Evolutionary conservation across 2,888 invertebrate genomes (phyloP).

Genomic region (Caenorhabditis becei): DNA sequence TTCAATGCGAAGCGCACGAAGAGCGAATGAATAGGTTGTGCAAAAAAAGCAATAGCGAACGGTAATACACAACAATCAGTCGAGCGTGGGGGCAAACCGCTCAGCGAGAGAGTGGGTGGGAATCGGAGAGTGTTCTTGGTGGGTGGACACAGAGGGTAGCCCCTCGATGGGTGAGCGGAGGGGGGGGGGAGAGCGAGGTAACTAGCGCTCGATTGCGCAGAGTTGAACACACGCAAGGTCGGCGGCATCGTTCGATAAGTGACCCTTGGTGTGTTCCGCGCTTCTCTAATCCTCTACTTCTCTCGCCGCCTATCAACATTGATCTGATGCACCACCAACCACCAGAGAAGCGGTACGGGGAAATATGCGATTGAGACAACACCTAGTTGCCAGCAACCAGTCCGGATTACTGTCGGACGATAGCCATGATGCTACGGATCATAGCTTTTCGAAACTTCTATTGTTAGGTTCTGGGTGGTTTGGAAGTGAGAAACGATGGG

Average conservation of each 20-base stretch:
- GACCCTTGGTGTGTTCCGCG: conserved; percentile 54
- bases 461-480: conserved; percentile 41
- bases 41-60: conserved; percentile 57
- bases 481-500: conserved; percentile 21
- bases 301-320: conserved; percentile 34
- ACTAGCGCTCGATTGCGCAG: conserved; percentile 63
- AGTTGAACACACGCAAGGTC: conserved; percentile 62
- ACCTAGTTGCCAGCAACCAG: conserved; percentile 28
- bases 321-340: conserved; percentile 37
- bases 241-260: conserved; percentile 59
- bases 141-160: conserved; percentile 40
- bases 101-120: conserved; percentile 21
- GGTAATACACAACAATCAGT: conserved; percentile 63
- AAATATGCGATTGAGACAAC: conserved; percentile 3
- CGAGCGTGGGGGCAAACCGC: conserved; percentile 41
- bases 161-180: conserved; percentile 28
- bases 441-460: conserved; percentile 47
- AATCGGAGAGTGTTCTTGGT: conserved; percentile 19
- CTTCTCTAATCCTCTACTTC: conserved; percentile 35
- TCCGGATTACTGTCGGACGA: conserved; percentile 22
- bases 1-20: conserved; percentile 20
- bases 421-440: conserved; percentile 39
- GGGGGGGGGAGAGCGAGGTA: conserved; percentile 44
- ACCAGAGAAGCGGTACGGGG: conserved; percentile 7
- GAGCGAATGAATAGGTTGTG: conserved; percentile 47